phyloP scores from a whole-genome alignment of 2,888 invertebrate genomes.

The Stomorhina lunata region DNA sequence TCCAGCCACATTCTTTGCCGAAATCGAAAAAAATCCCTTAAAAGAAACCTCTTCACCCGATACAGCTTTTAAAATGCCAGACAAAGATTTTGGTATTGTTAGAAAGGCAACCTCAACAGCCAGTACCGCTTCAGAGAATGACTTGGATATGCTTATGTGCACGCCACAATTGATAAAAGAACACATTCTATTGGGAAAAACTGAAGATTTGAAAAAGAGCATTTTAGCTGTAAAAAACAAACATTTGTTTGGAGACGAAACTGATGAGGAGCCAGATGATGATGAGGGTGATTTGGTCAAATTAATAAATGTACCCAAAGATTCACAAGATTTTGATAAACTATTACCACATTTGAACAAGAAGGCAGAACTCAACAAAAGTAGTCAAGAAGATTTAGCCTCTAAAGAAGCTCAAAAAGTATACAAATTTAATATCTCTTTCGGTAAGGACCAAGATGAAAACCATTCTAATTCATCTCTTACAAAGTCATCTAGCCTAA shows the following conservation, averaged over 20 bases:
- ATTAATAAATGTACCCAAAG: constrained; percentile 58
- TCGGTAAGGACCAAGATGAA: constrained; percentile 31
- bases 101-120: constrained; percentile 10
- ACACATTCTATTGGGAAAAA: constrained; percentile 35
- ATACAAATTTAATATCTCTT: constrained; percentile 52
- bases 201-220: constrained; percentile 22
- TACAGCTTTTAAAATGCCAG: constrained; percentile 43
- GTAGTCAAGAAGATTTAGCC: background rate
- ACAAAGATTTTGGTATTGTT: constrained; percentile 4
- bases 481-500: background rate
- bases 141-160: constrained; percentile 65
- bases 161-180: constrained; percentile 67
- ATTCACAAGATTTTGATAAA: constrained; percentile 65
- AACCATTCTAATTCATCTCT: background rate
- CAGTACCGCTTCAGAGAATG: constrained; percentile 46
- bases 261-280: constrained; percentile 52
- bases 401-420: constrained; percentile 40
- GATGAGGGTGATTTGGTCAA: constrained; percentile 50
- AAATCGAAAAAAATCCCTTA: constrained; percentile 36
- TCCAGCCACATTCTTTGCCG: constrained; percentile 37
- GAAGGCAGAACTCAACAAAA: background rate
- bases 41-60: background rate
- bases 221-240: constrained; percentile 50
- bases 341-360: constrained; percentile 62
- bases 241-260: constrained; percentile 61